Evolutionary conservation across 2,113 vertebrate species (phyloP), one percentile per base, ranked within the genome.

Genomic region (Podilymbus podiceps): DNA sequence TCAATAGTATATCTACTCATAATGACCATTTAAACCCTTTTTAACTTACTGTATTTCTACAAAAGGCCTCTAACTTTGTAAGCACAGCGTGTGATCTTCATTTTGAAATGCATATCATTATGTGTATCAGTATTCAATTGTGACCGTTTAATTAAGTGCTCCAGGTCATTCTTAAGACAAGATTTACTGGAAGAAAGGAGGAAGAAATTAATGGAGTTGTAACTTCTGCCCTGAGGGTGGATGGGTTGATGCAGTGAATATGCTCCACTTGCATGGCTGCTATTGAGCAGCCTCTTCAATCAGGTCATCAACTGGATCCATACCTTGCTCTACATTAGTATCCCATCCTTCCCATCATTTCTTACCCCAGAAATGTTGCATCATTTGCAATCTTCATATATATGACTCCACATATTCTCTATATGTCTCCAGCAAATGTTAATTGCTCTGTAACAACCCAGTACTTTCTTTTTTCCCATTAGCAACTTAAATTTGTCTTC

Each of bases 81-180:
- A 84, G 83, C 68, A 27, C 63, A 76, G 53, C 0, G 3, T 88
- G 91, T 27, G 85, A 72, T 55, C 79, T 25, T 44, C 12, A 2
- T 35, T 86, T 64, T 38, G 28, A 67, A 44, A n/a, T 44, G 86
- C 3, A 5, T 91, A 62, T 46, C 55, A 5, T 89, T 92, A 77
- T 63, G 68, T n/a, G 50, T 31, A 63, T 62, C 83, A 76, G 15
- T 14, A 63, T 81, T 81, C 72, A 92, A 18, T 35, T 71, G 55
- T 84, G 86, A 67, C 55, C 91, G 63, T 52, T 93, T 89, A 90
- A 95, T 87, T 40, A 59, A 95, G 59, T 55, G 83, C 72, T 94
- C 52, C 64, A 18, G 94, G 91, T 89, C 91, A 59, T 71, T 78
- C 74, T 77, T 23, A 28, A 66, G 59, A 83, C 2, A 79, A 85